These are phyloP conservation scores for Pseudomugil gertrudae DNA, from an alignment of 2,797 vertebrate genomes.

Conservation along the genomic window DNA sequence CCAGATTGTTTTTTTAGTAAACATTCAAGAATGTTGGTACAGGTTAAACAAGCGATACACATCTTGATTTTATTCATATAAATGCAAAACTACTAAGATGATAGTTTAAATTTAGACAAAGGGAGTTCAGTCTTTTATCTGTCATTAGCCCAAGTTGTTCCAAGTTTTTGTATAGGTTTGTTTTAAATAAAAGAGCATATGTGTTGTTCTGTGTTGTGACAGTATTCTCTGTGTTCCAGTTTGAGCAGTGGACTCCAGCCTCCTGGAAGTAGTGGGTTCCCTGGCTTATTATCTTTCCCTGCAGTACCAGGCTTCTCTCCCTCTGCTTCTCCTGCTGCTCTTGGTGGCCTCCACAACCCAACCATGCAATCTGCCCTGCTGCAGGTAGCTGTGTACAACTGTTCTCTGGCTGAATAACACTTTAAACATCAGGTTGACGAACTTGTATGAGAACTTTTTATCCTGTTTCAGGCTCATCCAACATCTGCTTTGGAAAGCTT, in stretches of 20 bases:
- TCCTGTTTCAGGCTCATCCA: conserved; percentile 86
- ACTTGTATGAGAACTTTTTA: neutral
- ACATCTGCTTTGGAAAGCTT: conserved; percentile 90
- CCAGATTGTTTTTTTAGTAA: too few relatives aligned
- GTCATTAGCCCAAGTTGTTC: neutral
- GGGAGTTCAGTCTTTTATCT: neutral
- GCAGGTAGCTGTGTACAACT: conserved; percentile 82
- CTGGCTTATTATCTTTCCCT: conserved; percentile 91
- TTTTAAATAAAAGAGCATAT: neutral
- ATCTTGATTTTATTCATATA: too few relatives aligned
- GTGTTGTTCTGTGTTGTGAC: neutral
- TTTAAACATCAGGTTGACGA: conserved; percentile 14
- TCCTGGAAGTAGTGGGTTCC: conserved; percentile 89
- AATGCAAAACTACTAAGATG: too few relatives aligned
- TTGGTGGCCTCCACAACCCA: conserved; percentile 91
- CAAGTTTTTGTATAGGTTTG: neutral
- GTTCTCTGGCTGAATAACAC: neutral
- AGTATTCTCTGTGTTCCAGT: conserved; percentile 60
- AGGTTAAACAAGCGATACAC: neutral
- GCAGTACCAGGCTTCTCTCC: conserved; percentile 92
- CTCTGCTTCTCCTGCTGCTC: conserved; percentile 84
- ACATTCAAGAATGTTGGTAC: neutral
- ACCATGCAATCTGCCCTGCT: conserved; percentile 90
- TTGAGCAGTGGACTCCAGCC: conserved; percentile 89
- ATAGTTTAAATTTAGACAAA: neutral